Evolutionary conservation across 1,140 invertebrate genomes (phyloP).

Genomic region (Zaprionus lachaisei): DNA sequence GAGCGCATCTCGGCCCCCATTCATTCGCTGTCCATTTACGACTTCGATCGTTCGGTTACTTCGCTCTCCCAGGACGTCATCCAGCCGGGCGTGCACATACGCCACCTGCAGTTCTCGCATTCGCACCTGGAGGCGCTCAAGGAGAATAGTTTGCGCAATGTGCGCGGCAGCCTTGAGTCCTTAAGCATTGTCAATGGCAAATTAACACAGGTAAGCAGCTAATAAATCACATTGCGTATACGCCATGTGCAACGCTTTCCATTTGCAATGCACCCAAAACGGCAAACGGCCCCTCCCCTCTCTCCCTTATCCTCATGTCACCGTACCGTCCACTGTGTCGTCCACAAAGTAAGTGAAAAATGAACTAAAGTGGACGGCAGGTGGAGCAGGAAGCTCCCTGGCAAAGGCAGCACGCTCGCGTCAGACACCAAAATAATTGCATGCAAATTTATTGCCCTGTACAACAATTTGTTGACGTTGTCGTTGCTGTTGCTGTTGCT

Average conservation of each 20-base stretch:
- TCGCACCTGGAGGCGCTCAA: slow-evolving; percentile 90
- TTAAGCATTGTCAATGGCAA: slow-evolving; percentile 92
- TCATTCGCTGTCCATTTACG: slow-evolving; percentile 94
- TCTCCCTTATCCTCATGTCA: neutral
- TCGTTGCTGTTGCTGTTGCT: neutral
- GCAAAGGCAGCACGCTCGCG: slow-evolving; percentile 9
- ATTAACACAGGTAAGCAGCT: slow-evolving; percentile 86
- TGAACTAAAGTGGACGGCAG: slow-evolving; percentile 3
- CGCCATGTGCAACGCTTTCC: slow-evolving; percentile 21
- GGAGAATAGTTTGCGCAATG: slow-evolving; percentile 89
- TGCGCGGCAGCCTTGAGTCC: slow-evolving; percentile 91
- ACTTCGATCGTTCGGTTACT: slow-evolving; percentile 91
- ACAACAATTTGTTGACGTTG: slow-evolving; percentile 31
- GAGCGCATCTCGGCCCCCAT: slow-evolving; percentile 88
- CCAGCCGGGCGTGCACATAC: slow-evolving; percentile 89
- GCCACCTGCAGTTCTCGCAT: slow-evolving; percentile 93
- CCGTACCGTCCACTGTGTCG: neutral
- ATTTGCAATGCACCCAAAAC: neutral
- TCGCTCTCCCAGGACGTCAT: slow-evolving; percentile 90
- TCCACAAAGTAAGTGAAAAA: slow-evolving; percentile 26
- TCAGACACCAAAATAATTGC: slow-evolving; percentile 43
- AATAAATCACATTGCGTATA: slow-evolving; percentile 36
- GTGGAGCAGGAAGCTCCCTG: neutral
- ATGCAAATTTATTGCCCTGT: slow-evolving; percentile 47
- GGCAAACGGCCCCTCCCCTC: neutral